Conservation (phyloP, 2,797 vertebrate genomes). For the Chloroceryle amazona region DNA sequence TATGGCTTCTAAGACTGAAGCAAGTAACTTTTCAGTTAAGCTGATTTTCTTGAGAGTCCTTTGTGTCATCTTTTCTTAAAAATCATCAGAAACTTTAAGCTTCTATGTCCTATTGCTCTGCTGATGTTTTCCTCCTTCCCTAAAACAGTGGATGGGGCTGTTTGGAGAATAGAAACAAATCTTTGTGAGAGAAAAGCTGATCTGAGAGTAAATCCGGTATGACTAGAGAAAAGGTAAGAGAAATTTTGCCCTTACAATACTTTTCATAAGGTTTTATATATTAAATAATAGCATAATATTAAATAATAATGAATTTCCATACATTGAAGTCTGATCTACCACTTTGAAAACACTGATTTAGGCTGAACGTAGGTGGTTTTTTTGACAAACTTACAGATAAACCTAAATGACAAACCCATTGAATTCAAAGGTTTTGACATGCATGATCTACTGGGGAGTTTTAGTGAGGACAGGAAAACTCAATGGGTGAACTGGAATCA, state of each 20-base stretch:
- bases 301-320: neutral
- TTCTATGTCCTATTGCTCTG: neutral
- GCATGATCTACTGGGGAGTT: neutral
- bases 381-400: neutral
- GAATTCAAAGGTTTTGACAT: neutral
- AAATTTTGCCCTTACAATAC: neutral
- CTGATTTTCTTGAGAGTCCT: neutral
- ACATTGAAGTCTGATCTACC: neutral
- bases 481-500: neutral
- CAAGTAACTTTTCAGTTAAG: neutral
- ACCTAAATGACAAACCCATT: neutral
- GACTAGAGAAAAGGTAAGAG: neutral
- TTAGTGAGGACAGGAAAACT: neutral
- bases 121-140: neutral
- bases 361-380: neutral
- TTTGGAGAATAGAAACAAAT: neutral
- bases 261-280: neutral
- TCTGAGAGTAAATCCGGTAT: neutral
- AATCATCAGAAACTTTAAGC: neutral
- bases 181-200: neutral
- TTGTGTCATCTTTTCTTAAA: rapidly evolving
- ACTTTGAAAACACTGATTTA: neutral
- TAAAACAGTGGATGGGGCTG: rapidly evolving
- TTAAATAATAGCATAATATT: neutral
- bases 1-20: rapidly evolving